Base-by-base conservation (phyloP, 2,888 invertebrate species). In the Clunio marinus region DNA sequence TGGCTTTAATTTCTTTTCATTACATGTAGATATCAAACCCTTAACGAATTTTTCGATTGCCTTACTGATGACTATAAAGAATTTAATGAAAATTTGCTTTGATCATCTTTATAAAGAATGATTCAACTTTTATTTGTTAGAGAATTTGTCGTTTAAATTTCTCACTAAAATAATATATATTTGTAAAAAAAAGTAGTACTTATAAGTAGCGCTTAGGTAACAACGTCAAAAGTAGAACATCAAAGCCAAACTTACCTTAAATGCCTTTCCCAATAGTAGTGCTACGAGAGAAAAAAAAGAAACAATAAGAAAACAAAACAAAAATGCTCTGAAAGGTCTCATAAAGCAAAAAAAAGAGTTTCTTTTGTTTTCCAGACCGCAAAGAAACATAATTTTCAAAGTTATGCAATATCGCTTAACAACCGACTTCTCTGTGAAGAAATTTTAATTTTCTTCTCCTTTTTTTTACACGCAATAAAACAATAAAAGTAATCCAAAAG, bases 391-490 rank as follows among this genome's bases (percentile, higher is more conserved):
- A 66, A 66, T 66, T 51, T 66, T n/a, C 22, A 46, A 66, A 62
- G 41, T 62, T 62, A 62, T 62, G 62, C 62, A 62, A 62, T 15
- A 41, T 41, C 41, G 15, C 62, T 45, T 45, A 3, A 15, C 13
- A 7, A 45, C 10, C 13, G 45, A 13, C 8, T 15, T 57, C 27
- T 27, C 57, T 57, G 25, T 66, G 66, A 51, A 66, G 66, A 66
- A 66, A 66, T 66, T 63, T 55, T 28, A 32, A 66, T 66, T 66
- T 66, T 55, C 55, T 55, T 66, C 41, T 41, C 7, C 10, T 41
- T 55, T 51, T 65, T 63, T 66, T 66, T 55, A 51, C 66, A 66
- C 66, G 66, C 66, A 66, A 66, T 66, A 66, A 66, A 66, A 66
- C 66, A 66, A 66, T 66, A 66, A 66, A 66, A 66, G 55, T 66